phyloP scores from a whole-genome alignment of 2,113 vertebrate species.

The Theristicus caerulescens region DNA sequence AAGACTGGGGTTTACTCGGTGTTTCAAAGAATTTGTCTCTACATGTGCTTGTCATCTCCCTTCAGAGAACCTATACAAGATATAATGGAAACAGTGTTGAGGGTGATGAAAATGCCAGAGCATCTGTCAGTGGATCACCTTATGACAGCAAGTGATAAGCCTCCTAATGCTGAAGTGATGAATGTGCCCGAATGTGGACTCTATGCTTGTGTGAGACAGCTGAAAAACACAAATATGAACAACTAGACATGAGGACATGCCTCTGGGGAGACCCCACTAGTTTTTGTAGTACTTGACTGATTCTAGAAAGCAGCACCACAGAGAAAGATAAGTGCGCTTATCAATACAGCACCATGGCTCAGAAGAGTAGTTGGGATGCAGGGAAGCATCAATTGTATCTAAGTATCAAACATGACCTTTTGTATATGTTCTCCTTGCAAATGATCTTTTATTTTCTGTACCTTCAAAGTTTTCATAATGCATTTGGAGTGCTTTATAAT shows the following conservation, averaged over 20 bases:
- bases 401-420: constrained; percentile 50
- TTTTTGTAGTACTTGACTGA: constrained; percentile 45
- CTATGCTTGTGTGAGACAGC: constrained; percentile 9
- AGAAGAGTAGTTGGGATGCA: constrained; percentile 29
- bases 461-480: constrained; percentile 8
- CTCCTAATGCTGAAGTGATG: constrained; percentile 42
- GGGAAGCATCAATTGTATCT: constrained; percentile 49
- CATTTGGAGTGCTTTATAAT: constrained; percentile 26
- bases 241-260: constrained; percentile 27
- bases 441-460: constrained; percentile 37
- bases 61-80: constrained; percentile 28
- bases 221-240: constrained; percentile 47
- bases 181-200: constrained; percentile 7
- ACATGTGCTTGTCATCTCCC: constrained; percentile 31
- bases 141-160: constrained; percentile 53
- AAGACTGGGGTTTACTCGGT: not conserved
- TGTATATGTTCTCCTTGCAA: constrained; percentile 21
- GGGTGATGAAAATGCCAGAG: not conserved
- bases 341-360: constrained; percentile 1
- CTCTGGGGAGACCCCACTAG: constrained; percentile 15
- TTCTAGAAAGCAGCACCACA: constrained; percentile 33
- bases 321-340: constrained; percentile 62
- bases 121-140: constrained; percentile 43
- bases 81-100: constrained; percentile 38
- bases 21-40: constrained; percentile 49